A percentile compares a stretch with the other conserved stretches of the same genome.
phyloP scores from a whole-genome alignment of 2,888 invertebrate genomes.

The Agonopterix alstromeriana region DNA sequence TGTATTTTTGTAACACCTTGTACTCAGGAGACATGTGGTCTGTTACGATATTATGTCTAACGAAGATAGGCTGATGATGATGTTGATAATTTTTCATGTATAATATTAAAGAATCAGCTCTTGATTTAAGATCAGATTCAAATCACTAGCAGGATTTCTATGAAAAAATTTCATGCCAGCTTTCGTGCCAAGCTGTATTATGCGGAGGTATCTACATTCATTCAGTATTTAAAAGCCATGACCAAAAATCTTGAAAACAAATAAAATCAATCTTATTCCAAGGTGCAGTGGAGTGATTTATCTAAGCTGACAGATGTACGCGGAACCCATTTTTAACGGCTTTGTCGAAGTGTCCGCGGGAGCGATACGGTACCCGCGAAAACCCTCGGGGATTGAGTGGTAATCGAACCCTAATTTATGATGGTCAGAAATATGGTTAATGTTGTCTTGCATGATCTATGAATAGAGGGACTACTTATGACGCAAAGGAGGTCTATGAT shows the following conservation, averaged over 20 bases:
- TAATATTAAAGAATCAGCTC: too few relatives aligned
- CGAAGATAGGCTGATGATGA: too few relatives aligned
- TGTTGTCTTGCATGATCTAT: conserved; percentile 5
- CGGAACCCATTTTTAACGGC: conserved; percentile 65
- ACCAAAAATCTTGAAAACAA: not conserved
- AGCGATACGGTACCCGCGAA: conserved; percentile 25
- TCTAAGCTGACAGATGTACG: conserved; percentile 51
- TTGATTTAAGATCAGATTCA: too few relatives aligned
- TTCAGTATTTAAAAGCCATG: not conserved
- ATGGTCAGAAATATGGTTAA: conserved; percentile 26
- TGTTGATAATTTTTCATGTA: too few relatives aligned
- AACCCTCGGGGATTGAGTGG: conserved; percentile 37
- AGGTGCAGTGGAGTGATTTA: conserved; percentile 48
- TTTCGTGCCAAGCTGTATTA: too few relatives aligned
- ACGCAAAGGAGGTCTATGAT: too few relatives aligned
- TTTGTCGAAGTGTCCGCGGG: conserved; percentile 55
- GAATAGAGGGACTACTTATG: not conserved
- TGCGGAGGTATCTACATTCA: too few relatives aligned
- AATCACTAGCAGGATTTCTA: too few relatives aligned
- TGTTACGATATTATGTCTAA: too few relatives aligned
- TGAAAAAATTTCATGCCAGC: too few relatives aligned
- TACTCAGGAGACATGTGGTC: too few relatives aligned
- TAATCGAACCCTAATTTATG: conserved; percentile 57
- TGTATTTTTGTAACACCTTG: too few relatives aligned
- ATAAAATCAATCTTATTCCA: conserved; percentile 7